Conservation (phyloP, 2,888 invertebrate species). For the Drosophila barbarae region DNA sequence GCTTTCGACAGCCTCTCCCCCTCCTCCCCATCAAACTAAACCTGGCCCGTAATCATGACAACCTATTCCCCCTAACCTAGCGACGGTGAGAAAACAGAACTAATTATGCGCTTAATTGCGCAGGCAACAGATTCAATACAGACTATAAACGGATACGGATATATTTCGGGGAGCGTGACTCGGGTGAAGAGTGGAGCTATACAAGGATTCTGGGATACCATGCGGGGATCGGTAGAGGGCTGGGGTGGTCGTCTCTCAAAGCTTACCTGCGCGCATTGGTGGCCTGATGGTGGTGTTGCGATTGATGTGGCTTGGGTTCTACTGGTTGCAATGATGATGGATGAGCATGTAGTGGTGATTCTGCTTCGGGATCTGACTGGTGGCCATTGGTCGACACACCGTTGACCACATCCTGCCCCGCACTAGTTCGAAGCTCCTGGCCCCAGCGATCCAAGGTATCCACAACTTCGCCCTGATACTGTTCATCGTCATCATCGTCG, state of each 20-base stretch:
- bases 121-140: constrained; percentile 3
- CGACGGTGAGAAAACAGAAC: constrained; percentile 17
- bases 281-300: constrained; percentile 47
- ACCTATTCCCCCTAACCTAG: constrained; percentile 22
- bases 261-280: constrained; percentile 76
- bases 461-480: constrained; percentile 39
- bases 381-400: constrained; percentile 50
- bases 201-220: constrained; percentile 4
- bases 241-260: constrained; percentile 1
- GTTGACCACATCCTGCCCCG: constrained; percentile 34
- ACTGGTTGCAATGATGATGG: constrained; percentile 39
- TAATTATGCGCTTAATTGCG: constrained; percentile 54
- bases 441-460: constrained; percentile 60
- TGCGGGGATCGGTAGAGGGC: neutral
- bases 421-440: constrained; percentile 44
- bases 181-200: constrained; percentile 1
- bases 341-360: constrained; percentile 24
- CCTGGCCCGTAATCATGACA: constrained; percentile 26
- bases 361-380: constrained; percentile 25
- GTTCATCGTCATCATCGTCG: constrained; percentile 5
- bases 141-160: neutral
- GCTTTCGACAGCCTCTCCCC: constrained; percentile 11
- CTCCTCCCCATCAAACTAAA: neutral
- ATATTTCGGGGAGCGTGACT: constrained; percentile 5
- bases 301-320: constrained; percentile 44